Evolutionary conservation across 37 sponge, comb jelly and placozoan species (phyloP), one percentile per base, ranked within the genome.

Genomic region (Spongilla lacustris): DNA sequence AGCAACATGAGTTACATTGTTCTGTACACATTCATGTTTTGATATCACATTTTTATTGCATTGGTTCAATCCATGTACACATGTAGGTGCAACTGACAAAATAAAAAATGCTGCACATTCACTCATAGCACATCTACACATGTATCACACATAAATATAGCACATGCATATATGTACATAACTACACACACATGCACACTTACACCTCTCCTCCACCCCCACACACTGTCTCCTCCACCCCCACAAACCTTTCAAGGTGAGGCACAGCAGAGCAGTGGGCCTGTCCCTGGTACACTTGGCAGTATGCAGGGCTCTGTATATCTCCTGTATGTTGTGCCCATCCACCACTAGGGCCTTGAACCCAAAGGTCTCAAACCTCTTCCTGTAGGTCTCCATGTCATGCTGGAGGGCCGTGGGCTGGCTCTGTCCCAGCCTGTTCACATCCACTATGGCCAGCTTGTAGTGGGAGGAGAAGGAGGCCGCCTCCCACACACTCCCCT

Each of bases 401-500:
- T 98, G 99, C 26, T 87, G 92, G 26, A 98, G 93, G 1, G 92
- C 72, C 41, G 99, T 84, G 0, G 95, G 89, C 80, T 98, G 93
- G 69, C 92, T 91, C 90, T 98, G 97, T 4, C 95, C 95, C 12
- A 86, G 87, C 38, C 87, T 76, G 90, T 98, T 98, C 26, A 98
- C 91, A 70, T 98, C 99, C 41, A 96, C 67, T 36, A 98, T 98
- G 36, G 86, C 94, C 8, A 98, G 93, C 71, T 98, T 96, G 92
- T 98, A 98, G 78, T 95, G 76, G 68, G 88, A 41, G 27, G 99
- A 95, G 76, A 98, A 98, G 68, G 94, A 79, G 37, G 90, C 79
- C 1, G 99, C 99, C 76, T 98, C 99, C 99, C 99, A 98, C 31
- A 95, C 83, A 80, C 96, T 95, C 3, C 99, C 99, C 86, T 98